Conservation (phyloP, 2,888 invertebrate species). For the Furcula furcula region DNA sequence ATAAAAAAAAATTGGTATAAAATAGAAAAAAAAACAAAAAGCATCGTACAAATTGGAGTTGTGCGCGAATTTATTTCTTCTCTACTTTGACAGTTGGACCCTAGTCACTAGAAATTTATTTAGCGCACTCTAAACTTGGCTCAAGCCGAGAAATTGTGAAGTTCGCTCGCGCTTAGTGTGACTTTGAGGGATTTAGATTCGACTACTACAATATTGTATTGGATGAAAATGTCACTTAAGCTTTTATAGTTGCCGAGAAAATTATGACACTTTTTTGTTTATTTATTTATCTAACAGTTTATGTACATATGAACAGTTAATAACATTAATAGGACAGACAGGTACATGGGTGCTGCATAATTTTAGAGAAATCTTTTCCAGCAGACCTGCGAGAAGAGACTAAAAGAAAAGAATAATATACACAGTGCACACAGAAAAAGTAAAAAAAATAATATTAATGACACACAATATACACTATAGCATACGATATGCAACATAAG, state of each 20-base stretch:
- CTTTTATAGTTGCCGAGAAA: constrained; percentile 7
- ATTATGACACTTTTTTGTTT: constrained; percentile 1
- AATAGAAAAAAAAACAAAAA: background rate
- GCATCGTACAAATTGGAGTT: constrained; percentile 6
- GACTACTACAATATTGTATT: constrained; percentile 18
- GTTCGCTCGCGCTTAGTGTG: constrained; percentile 25
- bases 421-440: too few species aligned
- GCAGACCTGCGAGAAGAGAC: too few species aligned
- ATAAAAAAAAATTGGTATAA: background rate
- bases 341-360: too few species aligned
- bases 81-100: constrained; percentile 27
- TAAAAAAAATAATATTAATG: too few species aligned
- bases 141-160: constrained; percentile 29
- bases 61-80: constrained; percentile 20
- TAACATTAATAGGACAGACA: too few species aligned
- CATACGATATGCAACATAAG: too few species aligned
- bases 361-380: too few species aligned
- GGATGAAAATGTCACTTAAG: constrained; percentile 13
- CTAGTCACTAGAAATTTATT: constrained; percentile 26
- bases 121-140: constrained; percentile 27
- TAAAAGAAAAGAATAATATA: too few species aligned
- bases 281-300: too few species aligned
- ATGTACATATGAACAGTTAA: too few species aligned
- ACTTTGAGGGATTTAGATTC: constrained; percentile 34
- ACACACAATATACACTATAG: too few species aligned